These are phyloP conservation scores for Oncorhynchus mykiss DNA, from an alignment of 2,113 vertebrate genomes.

Conservation along the genomic window DNA sequence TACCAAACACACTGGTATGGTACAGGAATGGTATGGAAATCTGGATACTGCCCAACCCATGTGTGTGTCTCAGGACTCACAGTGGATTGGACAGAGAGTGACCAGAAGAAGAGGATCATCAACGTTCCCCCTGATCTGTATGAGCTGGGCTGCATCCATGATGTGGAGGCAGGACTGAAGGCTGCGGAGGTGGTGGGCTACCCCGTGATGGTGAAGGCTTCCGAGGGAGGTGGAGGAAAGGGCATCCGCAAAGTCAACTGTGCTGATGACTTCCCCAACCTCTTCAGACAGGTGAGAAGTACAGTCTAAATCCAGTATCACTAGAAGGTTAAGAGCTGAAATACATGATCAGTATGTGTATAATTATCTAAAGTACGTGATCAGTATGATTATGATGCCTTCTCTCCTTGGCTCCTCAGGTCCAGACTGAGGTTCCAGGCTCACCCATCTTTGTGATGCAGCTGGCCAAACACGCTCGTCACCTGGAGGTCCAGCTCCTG, in stretches of 20 bases:
- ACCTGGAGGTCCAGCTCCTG: constrained; percentile 96
- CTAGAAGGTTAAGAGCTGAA: not conserved
- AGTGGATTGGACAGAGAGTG: constrained; percentile 90
- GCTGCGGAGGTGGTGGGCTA: constrained; percentile 92
- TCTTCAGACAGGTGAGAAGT: constrained; percentile 90
- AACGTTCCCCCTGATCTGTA: constrained; percentile 89
- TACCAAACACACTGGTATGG: too few species aligned
- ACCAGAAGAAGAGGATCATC: constrained; percentile 84
- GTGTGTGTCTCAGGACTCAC: constrained; percentile 76
- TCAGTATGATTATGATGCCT: not conserved
- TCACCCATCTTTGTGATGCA: constrained; percentile 98
- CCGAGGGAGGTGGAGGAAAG: constrained; percentile 97
- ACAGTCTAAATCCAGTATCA: not conserved
- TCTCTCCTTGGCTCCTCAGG: constrained; percentile 67
- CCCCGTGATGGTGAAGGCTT: constrained; percentile 98
- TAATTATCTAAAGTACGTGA: too few species aligned
- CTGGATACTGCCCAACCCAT: not conserved
- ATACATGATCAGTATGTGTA: not conserved
- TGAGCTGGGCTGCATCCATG: constrained; percentile 88
- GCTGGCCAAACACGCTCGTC: constrained; percentile 93
- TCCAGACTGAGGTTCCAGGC: constrained; percentile 94
- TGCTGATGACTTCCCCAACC: constrained; percentile 91
- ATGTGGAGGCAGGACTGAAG: constrained; percentile 87
- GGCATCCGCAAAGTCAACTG: constrained; percentile 96
- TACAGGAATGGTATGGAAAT: not conserved